phyloP scores from a whole-genome alignment of 2,888 invertebrate genomes.

The Drosophila mimica region DNA sequence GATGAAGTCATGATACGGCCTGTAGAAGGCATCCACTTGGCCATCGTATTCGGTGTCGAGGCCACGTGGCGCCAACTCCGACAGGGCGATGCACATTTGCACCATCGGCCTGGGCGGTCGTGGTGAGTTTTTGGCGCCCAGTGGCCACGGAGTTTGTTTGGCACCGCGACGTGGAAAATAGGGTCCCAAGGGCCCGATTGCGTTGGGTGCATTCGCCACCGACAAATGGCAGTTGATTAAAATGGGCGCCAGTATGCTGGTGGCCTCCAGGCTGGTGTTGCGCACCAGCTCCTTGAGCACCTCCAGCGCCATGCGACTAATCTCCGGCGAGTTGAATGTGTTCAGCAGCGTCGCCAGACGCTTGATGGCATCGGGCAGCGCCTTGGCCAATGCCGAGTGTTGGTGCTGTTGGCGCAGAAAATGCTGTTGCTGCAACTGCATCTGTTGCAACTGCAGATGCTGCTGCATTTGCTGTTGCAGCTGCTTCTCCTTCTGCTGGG shows the following conservation, averaged over 20 bases:
- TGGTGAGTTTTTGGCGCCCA: constrained; percentile 88
- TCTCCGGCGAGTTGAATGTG: constrained; percentile 94
- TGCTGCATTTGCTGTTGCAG: constrained; percentile 81
- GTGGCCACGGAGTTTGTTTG: constrained; percentile 85
- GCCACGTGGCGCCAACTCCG: constrained; percentile 88
- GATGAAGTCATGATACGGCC: constrained; percentile 95
- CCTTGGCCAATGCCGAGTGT: constrained; percentile 88
- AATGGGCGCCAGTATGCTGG: constrained; percentile 93
- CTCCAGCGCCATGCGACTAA: constrained; percentile 92
- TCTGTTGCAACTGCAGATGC: constrained; percentile 78
- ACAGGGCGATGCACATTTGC: constrained; percentile 93
- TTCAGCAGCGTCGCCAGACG: constrained; percentile 94
- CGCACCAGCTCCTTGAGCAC: constrained; percentile 84
- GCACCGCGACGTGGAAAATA: constrained; percentile 91
- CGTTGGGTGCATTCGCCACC: constrained; percentile 90
- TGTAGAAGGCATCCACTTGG: constrained; percentile 91
- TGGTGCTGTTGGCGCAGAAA: constrained; percentile 81
- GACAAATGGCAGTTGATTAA: constrained; percentile 93
- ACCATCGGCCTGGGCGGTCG: constrained; percentile 92
- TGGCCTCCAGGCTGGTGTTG: constrained; percentile 85
- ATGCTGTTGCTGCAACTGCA: constrained; percentile 81
- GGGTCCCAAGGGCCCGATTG: constrained; percentile 89
- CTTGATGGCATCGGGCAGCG: constrained; percentile 94
- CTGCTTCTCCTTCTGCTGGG: constrained; percentile 79
- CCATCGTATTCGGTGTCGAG: constrained; percentile 92